A percentile compares a stretch with the other conserved stretches of the same genome.
Conservation (phyloP, 1,140 invertebrate species). For the Carcinoscorpius rotundicauda region DNA sequence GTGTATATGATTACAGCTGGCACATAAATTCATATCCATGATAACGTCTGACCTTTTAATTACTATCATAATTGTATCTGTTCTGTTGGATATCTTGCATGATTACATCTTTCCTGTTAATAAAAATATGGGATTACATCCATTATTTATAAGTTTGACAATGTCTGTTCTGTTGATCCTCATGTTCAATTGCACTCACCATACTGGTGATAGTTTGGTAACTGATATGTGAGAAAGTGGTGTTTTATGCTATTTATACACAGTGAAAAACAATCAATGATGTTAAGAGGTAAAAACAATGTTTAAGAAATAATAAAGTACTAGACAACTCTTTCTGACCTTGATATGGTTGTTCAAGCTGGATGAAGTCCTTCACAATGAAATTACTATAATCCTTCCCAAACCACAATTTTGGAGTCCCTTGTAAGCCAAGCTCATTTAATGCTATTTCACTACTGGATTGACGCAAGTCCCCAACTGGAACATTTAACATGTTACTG, state of each 20-base stretch:
- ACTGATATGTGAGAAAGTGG: not conserved
- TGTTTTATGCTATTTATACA: not conserved
- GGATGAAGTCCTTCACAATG: constrained; percentile 92
- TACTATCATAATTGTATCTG: too few species aligned
- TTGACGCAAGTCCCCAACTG: constrained; percentile 9
- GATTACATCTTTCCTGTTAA: too few species aligned
- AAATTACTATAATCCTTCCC: constrained; percentile 98
- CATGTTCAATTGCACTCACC: too few species aligned
- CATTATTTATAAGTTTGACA: too few species aligned
- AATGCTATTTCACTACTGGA: constrained; percentile 17
- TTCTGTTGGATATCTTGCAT: too few species aligned
- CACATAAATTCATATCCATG: too few species aligned
- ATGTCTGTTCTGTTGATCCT: too few species aligned
- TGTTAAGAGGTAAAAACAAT: not conserved
- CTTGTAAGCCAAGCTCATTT: constrained; percentile 20
- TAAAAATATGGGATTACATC: too few species aligned
- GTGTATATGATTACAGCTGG: too few species aligned
- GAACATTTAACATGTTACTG: constrained; percentile 13
- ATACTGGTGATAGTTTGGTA: too few species aligned
- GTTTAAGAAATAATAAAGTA: not conserved
- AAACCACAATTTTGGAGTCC: constrained; percentile 73
- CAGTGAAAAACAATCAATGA: not conserved
- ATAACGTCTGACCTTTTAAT: too few species aligned
- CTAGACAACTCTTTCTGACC: constrained; percentile 38
- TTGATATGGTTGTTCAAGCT: constrained; percentile 76